Evolutionary conservation across 2,797 vertebrate species (phyloP).

Genomic region (Trichosurus vulpecula): DNA sequence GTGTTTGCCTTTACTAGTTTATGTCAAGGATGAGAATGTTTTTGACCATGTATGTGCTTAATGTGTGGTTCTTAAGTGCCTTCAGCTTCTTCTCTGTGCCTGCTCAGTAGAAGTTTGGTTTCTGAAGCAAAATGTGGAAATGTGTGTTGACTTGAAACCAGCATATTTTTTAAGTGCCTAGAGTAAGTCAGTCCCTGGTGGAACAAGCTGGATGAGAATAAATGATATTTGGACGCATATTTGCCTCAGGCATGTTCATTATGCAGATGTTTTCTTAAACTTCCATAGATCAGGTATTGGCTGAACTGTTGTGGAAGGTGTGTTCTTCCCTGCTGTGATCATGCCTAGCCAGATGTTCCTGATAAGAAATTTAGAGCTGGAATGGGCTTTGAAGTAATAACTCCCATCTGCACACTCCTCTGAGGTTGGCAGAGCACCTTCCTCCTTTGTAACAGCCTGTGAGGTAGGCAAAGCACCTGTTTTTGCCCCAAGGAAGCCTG

Average conservation of each 20-base stretch:
- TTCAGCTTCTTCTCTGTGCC: too few relatives aligned
- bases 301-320: not conserved
- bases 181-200: not conserved
- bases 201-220: not conserved
- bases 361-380: not conserved
- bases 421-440: not conserved
- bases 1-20: conserved; percentile 76
- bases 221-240: not conserved
- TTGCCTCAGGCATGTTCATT: not conserved
- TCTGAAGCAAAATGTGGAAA: not conserved
- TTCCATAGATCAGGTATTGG: not conserved
- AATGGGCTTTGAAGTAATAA: not conserved
- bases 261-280: not conserved
- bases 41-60: not conserved
- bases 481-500: not conserved
- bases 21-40: conserved; percentile 21
- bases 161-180: not conserved
- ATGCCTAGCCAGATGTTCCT: not conserved
- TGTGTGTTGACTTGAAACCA: not conserved
- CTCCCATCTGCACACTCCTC: not conserved
- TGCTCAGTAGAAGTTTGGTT: not conserved
- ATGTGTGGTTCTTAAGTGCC: not conserved
- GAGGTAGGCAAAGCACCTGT: not conserved
- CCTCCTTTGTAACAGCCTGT: not conserved
- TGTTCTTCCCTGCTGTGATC: not conserved